Evolutionary conservation across 2,888 invertebrate species (phyloP), one percentile per base, ranked within the genome.

Genomic region (Trissoscelio sp.): DNA sequence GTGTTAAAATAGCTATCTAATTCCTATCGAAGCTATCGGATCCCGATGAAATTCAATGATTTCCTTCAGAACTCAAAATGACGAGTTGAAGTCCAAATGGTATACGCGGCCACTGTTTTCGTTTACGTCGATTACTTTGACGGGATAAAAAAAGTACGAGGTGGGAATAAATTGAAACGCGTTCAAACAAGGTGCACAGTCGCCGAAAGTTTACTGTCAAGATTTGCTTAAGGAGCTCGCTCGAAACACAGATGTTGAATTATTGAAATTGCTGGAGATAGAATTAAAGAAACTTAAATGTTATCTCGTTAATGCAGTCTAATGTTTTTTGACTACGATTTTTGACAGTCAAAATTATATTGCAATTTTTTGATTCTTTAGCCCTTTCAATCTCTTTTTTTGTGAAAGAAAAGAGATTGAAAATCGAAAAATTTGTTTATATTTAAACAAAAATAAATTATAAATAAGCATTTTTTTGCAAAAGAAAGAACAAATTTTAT

Each of bases 181-280:
- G 12, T n/a, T 22, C 12, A 58, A 58, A 37, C n/a, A 12, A 4
- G 1, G 7, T 4, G 46, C 37, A 31, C 28, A 51, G 64, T 48
- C 37, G 12, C 12, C 20, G 20, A 46, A 64, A 51, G 22, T 64
- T 64, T 34, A 12, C 51, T 11, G 14, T 24, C 24, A 20, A 48
- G 34, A 34, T 34, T 48, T 14, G 34, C 37, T 53, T 12, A 14
- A 53, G 24, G 12, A 53, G 39, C 14, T 6, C 14, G 64, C 46
- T 31, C 12, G 12, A 22, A 18, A 48, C 53, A 14, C 16, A 12
- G 51, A 28, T 53, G 37, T 48, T 64, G 64, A 64, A 64, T 64
- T 48, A 64, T 64, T 64, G 64, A 64, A 42, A 64, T 64, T 24
- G 18, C 48, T 48, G 1, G 9, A 37, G 46, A 9, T 31, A 44